Conservation (phyloP, 2,113 vertebrate species). For the Campylomormyrus tamandua region DNA sequence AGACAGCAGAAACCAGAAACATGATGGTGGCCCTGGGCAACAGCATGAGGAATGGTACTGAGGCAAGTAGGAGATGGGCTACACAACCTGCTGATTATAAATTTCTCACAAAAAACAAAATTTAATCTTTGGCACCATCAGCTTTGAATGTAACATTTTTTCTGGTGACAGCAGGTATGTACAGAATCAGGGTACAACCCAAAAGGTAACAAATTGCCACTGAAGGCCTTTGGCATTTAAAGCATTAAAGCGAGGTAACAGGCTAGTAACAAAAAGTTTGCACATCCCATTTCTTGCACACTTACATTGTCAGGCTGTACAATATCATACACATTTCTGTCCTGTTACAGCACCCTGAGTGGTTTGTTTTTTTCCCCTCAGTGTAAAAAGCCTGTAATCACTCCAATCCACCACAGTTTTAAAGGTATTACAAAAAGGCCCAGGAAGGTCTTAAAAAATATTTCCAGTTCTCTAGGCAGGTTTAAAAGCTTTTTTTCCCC, state of each 20-base stretch:
- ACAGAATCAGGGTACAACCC: background rate
- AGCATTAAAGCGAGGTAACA: background rate
- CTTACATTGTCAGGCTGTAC: background rate
- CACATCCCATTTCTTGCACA: conserved; percentile 5
- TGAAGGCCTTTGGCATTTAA: background rate
- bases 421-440: conserved; percentile 9
- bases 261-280: background rate
- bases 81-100: background rate
- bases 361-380: background rate
- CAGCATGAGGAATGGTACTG: background rate
- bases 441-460: conserved; percentile 8
- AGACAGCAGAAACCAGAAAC: background rate
- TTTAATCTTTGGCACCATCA: background rate
- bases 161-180: background rate
- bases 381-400: conserved; percentile 20
- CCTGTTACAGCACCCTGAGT: background rate
- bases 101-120: background rate
- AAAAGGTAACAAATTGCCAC: background rate
- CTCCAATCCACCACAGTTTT: conserved; percentile 11
- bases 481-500: conserved; percentile 11
- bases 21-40: background rate
- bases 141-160: background rate
- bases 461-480: conserved; percentile 15
- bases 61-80: background rate
- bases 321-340: conserved; percentile 5